These are phyloP conservation scores for Pelvicachromis taeniatus DNA, from an alignment of 2,113 vertebrate genomes.

Conservation along the genomic window DNA sequence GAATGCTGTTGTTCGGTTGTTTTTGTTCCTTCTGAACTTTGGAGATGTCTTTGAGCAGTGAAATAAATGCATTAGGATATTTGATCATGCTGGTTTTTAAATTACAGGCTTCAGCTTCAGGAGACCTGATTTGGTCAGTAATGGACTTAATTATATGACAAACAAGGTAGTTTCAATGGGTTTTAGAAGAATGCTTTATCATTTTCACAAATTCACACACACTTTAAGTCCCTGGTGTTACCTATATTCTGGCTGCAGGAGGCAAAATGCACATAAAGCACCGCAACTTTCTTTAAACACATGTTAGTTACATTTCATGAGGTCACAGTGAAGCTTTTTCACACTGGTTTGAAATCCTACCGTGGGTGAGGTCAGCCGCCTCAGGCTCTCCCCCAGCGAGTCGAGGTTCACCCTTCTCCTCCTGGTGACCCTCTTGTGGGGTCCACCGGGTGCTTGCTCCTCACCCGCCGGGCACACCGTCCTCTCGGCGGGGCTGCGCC, in stretches of 20 bases:
- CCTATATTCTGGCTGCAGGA: background rate
- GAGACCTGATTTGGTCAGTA: background rate
- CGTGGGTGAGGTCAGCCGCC: conserved; percentile 89
- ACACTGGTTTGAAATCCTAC: conserved; percentile 62
- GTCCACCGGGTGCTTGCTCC: conserved; percentile 51
- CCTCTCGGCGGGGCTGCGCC: conserved; percentile 79
- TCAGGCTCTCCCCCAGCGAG: conserved; percentile 92
- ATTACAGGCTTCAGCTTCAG: background rate
- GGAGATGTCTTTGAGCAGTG: background rate
- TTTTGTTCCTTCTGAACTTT: background rate
- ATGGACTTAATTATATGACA: background rate
- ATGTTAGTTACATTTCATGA: background rate
- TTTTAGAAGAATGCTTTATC: background rate
- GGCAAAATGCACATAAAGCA: background rate
- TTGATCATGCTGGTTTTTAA: background rate
- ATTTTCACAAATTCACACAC: background rate
- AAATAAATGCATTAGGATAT: background rate
- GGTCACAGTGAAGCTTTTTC: background rate
- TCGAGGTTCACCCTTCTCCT: conserved; percentile 91
- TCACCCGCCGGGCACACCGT: conserved; percentile 60
- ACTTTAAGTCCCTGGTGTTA: background rate
- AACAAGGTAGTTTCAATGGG: background rate
- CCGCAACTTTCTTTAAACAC: background rate
- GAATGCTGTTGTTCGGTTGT: background rate
- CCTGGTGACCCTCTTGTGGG: conserved; percentile 79